Evolutionary conservation across 2,888 invertebrate genomes (phyloP).

Genomic region (Adineta ricciae): DNA sequence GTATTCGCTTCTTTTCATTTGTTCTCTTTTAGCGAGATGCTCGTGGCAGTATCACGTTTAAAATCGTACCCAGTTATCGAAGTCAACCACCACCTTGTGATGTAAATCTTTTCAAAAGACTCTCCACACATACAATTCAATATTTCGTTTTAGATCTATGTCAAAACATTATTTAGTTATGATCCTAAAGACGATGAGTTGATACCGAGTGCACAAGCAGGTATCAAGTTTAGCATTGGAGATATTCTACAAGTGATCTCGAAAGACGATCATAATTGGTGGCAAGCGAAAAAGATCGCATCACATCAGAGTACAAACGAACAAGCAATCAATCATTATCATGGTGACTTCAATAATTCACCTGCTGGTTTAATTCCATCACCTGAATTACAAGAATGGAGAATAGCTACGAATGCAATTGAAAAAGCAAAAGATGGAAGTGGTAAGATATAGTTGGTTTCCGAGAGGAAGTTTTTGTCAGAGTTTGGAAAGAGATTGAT

Average conservation of each 20-base stretch:
- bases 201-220: constrained; percentile 97
- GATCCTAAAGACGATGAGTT: constrained; percentile 92
- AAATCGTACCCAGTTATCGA: constrained; percentile 94
- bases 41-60: constrained; percentile 91
- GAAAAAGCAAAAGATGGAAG: constrained; percentile 32
- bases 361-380: constrained; percentile 95
- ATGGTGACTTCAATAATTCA: constrained; percentile 53
- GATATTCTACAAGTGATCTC: constrained; percentile 90
- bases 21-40: constrained; percentile 62
- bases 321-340: constrained; percentile 39
- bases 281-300: constrained; percentile 68
- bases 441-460: too few species aligned
- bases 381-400: constrained; percentile 95
- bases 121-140: not conserved
- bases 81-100: constrained; percentile 60
- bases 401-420: constrained; percentile 59
- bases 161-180: constrained; percentile 93
- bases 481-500: not conserved
- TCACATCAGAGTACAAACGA: not conserved
- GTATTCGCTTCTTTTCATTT: not conserved
- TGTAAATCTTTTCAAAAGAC: not conserved
- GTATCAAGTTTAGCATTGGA: constrained; percentile 86
- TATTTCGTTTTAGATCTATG: constrained; percentile 70
- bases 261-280: constrained; percentile 98
- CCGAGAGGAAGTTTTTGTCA: too few species aligned